Base-by-base conservation (phyloP, 2,888 invertebrate genomes). In the Brachylomia viminalis region DNA sequence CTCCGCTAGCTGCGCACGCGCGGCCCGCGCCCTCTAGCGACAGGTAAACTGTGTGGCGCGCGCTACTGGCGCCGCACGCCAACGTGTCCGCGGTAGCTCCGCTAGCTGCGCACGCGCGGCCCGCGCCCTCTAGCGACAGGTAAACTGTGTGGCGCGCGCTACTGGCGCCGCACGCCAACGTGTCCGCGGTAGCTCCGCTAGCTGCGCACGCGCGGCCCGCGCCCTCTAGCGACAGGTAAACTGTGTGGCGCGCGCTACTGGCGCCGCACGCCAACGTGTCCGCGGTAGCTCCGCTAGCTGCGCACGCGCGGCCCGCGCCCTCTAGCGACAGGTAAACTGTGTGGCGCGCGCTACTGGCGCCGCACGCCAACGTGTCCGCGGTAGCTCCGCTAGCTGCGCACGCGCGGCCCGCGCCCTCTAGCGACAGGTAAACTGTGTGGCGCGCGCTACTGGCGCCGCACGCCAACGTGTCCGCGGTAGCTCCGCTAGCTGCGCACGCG, bases 231-330 rank as follows among this genome's bases (percentile, higher is more conserved):
- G 47, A 47, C 47, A 47, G 47, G 47, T 47, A 6, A 0, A 7
- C 7, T 0, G 67, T 54, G 1, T 52, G 67, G 0, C 89, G 95
- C 3, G 91, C 89, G 59, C 87, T 95, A 27, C 84, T 95, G 3
- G 94, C 95, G 66, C 94, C 95, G 8, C 92, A 91, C n/a, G 93
- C 94, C 0, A 93, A 94, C 76, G 90, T 93, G 11, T 83, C 93
- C 0, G 92, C 91, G 0, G 59, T 87, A 2, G 87, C 92, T 13
- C 90, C 93, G 0, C 79, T 90, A 0, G 75, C 90, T 3, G 91
- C 91, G 11, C 88, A 91, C 56, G 23, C 86, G 0, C 85, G 93
- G 11, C 86, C 89, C 0, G 79, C 91, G 1, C 75, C 33, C 20
- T 15, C 64, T 10, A 69, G 84, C 3, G 88, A 93, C 79, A 93